Conservation (phyloP, 2,888 invertebrate species). For the Beris morrisii region DNA sequence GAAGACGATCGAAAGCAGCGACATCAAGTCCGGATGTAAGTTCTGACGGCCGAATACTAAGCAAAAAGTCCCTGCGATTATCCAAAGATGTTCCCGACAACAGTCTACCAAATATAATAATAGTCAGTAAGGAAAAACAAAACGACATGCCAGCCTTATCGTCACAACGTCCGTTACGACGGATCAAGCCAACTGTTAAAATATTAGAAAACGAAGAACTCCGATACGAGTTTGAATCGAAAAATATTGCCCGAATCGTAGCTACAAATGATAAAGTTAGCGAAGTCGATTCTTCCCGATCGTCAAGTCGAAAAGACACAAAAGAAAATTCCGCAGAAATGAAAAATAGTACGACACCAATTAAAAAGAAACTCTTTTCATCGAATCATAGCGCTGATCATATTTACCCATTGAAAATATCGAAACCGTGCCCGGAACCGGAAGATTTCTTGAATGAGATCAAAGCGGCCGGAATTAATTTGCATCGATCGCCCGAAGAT, state of each 20-base stretch:
- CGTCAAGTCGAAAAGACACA: conserved; percentile 1
- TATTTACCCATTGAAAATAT: conserved; percentile 39
- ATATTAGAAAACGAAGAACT: conserved; percentile 67
- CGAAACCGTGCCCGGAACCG: conserved; percentile 49
- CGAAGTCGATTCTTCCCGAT: not conserved
- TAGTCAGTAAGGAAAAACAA: conserved; percentile 37
- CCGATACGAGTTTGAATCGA: conserved; percentile 62
- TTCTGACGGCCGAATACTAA: conserved; percentile 10
- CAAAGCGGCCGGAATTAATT: conserved; percentile 50
- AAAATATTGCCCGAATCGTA: conserved; percentile 60
- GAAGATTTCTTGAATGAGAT: conserved; percentile 52
- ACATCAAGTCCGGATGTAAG: conserved; percentile 28
- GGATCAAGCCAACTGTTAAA: conserved; percentile 69
- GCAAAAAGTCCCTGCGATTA: conserved; percentile 58
- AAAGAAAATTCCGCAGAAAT: conserved; percentile 6
- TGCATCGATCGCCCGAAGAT: conserved; percentile 53
- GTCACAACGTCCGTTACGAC: conserved; percentile 59
- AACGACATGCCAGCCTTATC: conserved; percentile 36
- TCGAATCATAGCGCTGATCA: conserved; percentile 26
- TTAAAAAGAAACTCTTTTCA: conserved; percentile 25
- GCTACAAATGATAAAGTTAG: conserved; percentile 41
- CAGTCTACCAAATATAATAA: conserved; percentile 7
- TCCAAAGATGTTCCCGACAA: conserved; percentile 60
- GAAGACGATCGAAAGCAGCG: conserved; percentile 50
- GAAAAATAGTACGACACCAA: not conserved